Evolutionary conservation across 2,113 vertebrate genomes (phyloP).

Genomic region (Cairina moschata): DNA sequence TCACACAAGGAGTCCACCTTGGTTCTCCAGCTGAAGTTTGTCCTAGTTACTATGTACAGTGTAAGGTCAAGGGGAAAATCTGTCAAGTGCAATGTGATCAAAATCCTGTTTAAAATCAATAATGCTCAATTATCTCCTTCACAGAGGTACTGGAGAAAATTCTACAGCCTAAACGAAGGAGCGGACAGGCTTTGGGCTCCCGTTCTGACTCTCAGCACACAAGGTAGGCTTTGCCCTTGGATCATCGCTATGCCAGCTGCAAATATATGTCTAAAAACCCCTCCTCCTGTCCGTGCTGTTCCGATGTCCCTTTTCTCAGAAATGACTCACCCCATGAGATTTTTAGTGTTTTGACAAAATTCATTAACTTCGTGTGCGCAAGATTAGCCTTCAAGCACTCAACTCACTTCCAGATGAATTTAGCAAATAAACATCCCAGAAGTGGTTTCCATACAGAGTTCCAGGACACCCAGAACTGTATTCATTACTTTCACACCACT

Average conservation of each 20-base stretch:
- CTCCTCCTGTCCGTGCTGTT: not conserved
- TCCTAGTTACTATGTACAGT: not conserved
- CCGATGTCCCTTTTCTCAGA: not conserved
- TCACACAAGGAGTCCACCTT: not conserved
- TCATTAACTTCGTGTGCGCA: not conserved
- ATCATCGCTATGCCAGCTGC: not conserved
- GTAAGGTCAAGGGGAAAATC: not conserved
- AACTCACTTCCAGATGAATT: rapidly evolving
- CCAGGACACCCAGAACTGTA: not conserved
- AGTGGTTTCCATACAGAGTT: not conserved
- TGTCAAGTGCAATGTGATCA: not conserved
- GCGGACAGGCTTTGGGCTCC: rapidly evolving
- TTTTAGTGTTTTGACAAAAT: not conserved
- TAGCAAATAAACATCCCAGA: too few relatives aligned
- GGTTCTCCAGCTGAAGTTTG: not conserved
- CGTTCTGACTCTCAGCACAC: rapidly evolving
- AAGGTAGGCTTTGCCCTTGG: not conserved
- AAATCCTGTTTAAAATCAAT: not conserved
- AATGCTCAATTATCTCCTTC: not conserved
- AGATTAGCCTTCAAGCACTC: not conserved
- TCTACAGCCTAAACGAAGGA: not conserved
- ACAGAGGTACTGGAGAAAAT: not conserved
- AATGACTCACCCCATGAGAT: not conserved
- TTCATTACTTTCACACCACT: rapidly evolving
- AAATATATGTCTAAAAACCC: rapidly evolving